These are phyloP conservation scores for Drosophila greeni DNA, from an alignment of 2,888 invertebrate genomes.

Conservation along the genomic window DNA sequence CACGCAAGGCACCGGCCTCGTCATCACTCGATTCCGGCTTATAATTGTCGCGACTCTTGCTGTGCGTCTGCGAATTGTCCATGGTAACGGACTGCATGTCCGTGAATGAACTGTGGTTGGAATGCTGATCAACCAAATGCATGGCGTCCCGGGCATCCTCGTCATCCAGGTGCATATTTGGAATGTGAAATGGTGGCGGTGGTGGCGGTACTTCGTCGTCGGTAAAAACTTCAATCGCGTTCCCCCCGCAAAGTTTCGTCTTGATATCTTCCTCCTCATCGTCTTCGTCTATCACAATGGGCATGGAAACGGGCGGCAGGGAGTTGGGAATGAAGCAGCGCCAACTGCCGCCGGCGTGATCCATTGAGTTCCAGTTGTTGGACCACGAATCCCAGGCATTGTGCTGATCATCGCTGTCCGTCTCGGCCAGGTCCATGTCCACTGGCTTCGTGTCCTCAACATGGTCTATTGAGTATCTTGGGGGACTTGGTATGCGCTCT, in stretches of 20 bases:
- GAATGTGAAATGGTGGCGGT: constrained; percentile 62
- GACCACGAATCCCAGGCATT: constrained; percentile 44
- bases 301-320: constrained; percentile 59
- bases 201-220: constrained; percentile 57
- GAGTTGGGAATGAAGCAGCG: constrained; percentile 48
- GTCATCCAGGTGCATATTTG: constrained; percentile 51
- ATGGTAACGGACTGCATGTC: constrained; percentile 66
- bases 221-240: constrained; percentile 5
- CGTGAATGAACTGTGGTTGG: constrained; percentile 40
- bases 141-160: constrained; percentile 63
- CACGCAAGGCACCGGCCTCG: constrained; percentile 75
- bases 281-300: constrained; percentile 60
- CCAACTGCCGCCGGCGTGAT: constrained; percentile 50
- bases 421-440: constrained; percentile 78
- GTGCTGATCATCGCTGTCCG: constrained; percentile 72
- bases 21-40: constrained; percentile 57
- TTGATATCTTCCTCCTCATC: constrained; percentile 35
- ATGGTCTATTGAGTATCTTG: constrained; percentile 17
- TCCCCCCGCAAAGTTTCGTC: neutral
- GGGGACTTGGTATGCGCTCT: constrained; percentile 60
- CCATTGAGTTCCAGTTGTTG: constrained; percentile 38
- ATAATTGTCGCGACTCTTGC: constrained; percentile 44
- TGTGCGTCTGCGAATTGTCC: constrained; percentile 60
- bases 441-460: constrained; percentile 71
- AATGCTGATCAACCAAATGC: constrained; percentile 46